These are phyloP conservation scores for Cataglyphis altisquamis DNA, from an alignment of 2,888 invertebrate genomes.

Conservation along the genomic window DNA sequence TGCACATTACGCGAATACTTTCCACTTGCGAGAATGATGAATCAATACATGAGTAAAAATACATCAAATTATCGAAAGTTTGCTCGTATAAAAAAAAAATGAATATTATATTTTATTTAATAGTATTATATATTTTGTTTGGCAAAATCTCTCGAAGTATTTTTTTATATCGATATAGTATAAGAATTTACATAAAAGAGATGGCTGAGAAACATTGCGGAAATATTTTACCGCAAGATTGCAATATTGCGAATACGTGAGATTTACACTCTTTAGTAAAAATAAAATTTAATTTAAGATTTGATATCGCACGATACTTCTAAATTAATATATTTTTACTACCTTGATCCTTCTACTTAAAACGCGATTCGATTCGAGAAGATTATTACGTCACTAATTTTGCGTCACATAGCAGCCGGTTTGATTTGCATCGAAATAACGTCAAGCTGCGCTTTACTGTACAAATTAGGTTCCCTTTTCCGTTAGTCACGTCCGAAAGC, in stretches of 20 bases:
- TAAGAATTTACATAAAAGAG: not conserved
- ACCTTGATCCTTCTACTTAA: not conserved
- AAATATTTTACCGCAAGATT: not conserved
- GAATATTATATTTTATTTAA: not conserved
- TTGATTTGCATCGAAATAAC: not conserved
- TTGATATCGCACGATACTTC: not conserved
- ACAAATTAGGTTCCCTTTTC: constrained; percentile 8
- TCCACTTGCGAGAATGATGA: constrained; percentile 36
- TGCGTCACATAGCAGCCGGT: not conserved
- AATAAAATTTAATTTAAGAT: not conserved
- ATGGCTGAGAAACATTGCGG: not conserved
- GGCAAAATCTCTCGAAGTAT: not conserved
- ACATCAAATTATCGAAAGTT: constrained; percentile 3
- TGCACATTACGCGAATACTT: constrained; percentile 46
- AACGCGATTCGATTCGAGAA: not conserved
- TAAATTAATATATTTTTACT: not conserved
- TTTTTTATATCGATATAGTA: not conserved
- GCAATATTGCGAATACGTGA: not conserved
- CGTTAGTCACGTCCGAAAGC: not conserved
- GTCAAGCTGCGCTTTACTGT: not conserved
- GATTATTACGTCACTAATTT: not conserved
- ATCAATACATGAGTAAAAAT: constrained; percentile 28
- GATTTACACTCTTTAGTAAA: not conserved
- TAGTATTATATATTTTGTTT: not conserved
- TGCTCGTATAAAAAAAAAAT: not conserved